These are phyloP conservation scores for Dicerorhinus sumatrensis DNA, from an alignment of 2,113 vertebrate genomes.

Conservation along the genomic window DNA sequence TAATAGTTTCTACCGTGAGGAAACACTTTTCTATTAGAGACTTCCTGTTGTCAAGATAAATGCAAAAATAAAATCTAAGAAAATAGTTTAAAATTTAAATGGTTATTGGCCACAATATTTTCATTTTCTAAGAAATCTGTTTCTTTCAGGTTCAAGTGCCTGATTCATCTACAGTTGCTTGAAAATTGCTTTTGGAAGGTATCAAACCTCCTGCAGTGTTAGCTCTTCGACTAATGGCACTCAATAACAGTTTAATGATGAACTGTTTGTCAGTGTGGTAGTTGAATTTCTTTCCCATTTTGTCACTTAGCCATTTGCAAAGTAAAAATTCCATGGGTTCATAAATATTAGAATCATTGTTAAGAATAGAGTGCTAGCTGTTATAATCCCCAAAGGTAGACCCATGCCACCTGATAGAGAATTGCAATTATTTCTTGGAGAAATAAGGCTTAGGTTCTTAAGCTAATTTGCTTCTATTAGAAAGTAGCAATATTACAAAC, in stretches of 20 bases:
- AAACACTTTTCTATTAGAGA: constrained; percentile 41
- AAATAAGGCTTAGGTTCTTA: background rate
- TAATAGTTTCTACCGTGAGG: constrained; percentile 45
- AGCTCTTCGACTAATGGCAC: background rate
- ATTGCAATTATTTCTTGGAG: constrained; percentile 11
- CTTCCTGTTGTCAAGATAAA: constrained; percentile 36
- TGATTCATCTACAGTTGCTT: background rate
- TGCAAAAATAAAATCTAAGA: constrained; percentile 26
- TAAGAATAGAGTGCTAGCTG: background rate
- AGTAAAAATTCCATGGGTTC: constrained; percentile 19
- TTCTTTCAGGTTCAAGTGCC: constrained; percentile 19
- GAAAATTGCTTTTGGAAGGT: constrained; percentile 2
- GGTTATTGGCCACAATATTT: constrained; percentile 49
- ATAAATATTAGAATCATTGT: constrained; percentile 38
- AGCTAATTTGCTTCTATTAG: constrained; percentile 47
- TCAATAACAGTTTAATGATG: constrained; percentile 47
- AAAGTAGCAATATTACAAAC: background rate
- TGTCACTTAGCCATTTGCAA: constrained; percentile 44
- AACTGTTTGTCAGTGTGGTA: background rate
- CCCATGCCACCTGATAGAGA: background rate
- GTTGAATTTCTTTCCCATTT: background rate
- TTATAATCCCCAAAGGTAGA: background rate
- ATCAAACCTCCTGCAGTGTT: background rate
- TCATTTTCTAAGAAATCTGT: constrained; percentile 9
- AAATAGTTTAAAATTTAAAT: constrained; percentile 65